Percentiles rank a stretch among this genome's conserved stretches.
These are phyloP conservation scores for Aphelinus certus DNA, from an alignment of 1,140 invertebrate genomes.

Conservation along the genomic window DNA sequence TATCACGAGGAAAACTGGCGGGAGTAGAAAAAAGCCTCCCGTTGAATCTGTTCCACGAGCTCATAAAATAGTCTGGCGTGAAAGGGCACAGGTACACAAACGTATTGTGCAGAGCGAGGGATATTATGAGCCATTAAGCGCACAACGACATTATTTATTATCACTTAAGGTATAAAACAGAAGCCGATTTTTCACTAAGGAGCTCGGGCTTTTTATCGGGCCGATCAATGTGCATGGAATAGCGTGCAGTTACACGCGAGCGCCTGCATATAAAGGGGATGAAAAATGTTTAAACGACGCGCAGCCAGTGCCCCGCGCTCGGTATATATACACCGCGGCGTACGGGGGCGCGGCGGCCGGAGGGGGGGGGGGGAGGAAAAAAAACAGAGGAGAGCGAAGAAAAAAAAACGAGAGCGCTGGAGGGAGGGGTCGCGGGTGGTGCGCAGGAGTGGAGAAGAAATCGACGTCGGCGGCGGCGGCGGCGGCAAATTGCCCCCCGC, in stretches of 20 bases:
- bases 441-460: conserved; percentile 12
- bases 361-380: background rate
- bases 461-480: background rate
- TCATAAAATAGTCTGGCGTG: too few species aligned
- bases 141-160: conserved; percentile 20
- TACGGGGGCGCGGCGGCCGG: background rate
- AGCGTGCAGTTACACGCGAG: conserved; percentile 8
- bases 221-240: conserved; percentile 3
- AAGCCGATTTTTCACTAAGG: conserved; percentile 23
- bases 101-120: too few species aligned
- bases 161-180: conserved; percentile 9
- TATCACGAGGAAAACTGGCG: too few species aligned
- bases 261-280: background rate
- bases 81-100: too few species aligned
- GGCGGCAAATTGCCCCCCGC: conserved; percentile 1
- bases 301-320: background rate
- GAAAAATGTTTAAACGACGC: conserved; percentile 14
- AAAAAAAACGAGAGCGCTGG: conserved; percentile 5
- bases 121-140: conserved; percentile 2
- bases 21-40: too few species aligned
- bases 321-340: too few species aligned
- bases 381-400: background rate
- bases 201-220: background rate
- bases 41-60: too few species aligned
- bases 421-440: too few species aligned